A percentile compares a stretch with the other conserved stretches of the same genome.
These are phyloP conservation scores for Drosophila quasianomalipes DNA, from an alignment of 2,888 invertebrate genomes.

Conservation along the genomic window DNA sequence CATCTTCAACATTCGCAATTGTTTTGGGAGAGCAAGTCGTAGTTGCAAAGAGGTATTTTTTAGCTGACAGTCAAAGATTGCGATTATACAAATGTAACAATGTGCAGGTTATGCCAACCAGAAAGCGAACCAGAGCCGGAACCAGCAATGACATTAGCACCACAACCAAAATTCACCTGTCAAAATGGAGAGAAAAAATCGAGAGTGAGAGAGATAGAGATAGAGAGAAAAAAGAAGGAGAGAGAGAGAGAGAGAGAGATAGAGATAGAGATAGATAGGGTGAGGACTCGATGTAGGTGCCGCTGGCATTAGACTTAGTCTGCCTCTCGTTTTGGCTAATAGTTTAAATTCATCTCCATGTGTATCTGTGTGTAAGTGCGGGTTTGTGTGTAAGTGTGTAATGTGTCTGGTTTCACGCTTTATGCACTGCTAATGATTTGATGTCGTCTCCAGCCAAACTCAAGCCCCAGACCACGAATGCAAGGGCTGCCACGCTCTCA, in stretches of 20 bases:
- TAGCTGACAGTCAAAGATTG: slow-evolving; percentile 55
- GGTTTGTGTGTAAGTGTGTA: slow-evolving; percentile 25
- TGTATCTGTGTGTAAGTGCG: slow-evolving; percentile 7
- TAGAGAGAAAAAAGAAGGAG: background rate
- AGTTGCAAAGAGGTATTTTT: slow-evolving; percentile 9
- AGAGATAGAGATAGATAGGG: background rate
- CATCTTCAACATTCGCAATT: slow-evolving; percentile 62
- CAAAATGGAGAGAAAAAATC: background rate
- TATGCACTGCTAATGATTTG: slow-evolving; percentile 81
- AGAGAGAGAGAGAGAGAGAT: background rate
- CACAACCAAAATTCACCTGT: slow-evolving; percentile 32
- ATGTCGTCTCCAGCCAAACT: slow-evolving; percentile 61
- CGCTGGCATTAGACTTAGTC: background rate
- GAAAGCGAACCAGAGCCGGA: slow-evolving; percentile 23
- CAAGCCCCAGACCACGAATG: slow-evolving; percentile 5
- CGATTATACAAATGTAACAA: slow-evolving; percentile 45
- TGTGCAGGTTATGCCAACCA: slow-evolving; percentile 58
- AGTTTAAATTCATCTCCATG: slow-evolving; percentile 73
- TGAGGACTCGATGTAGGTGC: background rate
- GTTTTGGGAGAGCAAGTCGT: background rate
- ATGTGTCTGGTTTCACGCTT: slow-evolving; percentile 73
- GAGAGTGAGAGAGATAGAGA: too few relatives aligned
- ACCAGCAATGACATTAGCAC: slow-evolving; percentile 5
- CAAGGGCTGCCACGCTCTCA: slow-evolving; percentile 30
- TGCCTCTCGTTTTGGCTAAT: slow-evolving; percentile 49